Percentiles rank a stretch among this genome's conserved stretches.
Evolutionary conservation across 2,888 invertebrate species (phyloP).

Genomic region (Patella depressa): DNA sequence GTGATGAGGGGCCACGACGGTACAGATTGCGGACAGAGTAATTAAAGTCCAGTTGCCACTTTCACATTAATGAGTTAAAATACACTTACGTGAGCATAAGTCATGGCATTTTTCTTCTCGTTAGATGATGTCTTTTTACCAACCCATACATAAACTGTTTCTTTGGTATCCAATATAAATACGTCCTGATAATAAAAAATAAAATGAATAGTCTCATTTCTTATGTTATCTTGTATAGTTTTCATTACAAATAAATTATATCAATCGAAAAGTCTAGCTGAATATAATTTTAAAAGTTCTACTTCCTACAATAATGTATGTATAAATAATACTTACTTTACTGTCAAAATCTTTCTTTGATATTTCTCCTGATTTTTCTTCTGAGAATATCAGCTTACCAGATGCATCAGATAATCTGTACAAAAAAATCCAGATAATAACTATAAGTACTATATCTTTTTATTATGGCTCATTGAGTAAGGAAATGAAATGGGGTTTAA

Average conservation of each 20-base stretch:
- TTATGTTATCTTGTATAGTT: too few relatives aligned
- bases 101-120: constrained; percentile 57
- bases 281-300: too few relatives aligned
- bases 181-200: constrained; percentile 55
- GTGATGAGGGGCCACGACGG: too few relatives aligned
- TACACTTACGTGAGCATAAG: constrained; percentile 63
- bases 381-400: constrained; percentile 47
- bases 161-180: constrained; percentile 58
- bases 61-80: not conserved
- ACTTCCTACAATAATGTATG: too few relatives aligned
- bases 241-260: too few relatives aligned
- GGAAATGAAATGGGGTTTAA: too few relatives aligned
- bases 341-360: constrained; percentile 45
- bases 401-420: constrained; percentile 46
- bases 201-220: too few relatives aligned
- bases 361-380: constrained; percentile 46
- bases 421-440: not conserved
- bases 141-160: constrained; percentile 59
- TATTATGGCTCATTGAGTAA: too few relatives aligned
- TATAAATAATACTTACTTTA: constrained; percentile 34
- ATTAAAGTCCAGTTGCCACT: too few relatives aligned
- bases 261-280: too few relatives aligned
- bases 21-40: too few relatives aligned
- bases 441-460: not conserved
- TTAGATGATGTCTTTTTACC: constrained; percentile 53